Evolutionary conservation across 2,888 invertebrate species (phyloP), one percentile per base, ranked within the genome.

Genomic region (Ptychoptera albimana): DNA sequence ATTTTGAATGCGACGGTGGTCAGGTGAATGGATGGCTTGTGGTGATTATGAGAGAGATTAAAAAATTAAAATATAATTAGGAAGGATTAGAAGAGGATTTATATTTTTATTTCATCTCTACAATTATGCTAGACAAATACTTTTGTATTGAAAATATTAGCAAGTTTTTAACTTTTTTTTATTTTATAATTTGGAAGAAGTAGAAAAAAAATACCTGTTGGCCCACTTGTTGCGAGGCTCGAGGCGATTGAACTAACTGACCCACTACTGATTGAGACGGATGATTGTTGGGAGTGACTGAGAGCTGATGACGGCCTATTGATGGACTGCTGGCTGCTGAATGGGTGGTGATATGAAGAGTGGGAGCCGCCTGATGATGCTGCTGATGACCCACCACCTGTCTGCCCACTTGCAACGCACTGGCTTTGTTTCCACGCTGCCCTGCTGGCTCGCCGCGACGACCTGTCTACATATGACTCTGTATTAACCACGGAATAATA

Each of bases 401-500:
- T 65, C 63, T 66, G 66, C 59, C 80, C 79, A 68, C 79, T 79
- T 71, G 79, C 76, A 74, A 82, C 77, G 73, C 81, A 81, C 72
- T 81, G 81, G 71, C 80, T 80, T 75, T 82, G 81, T 75, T 79
- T 80, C 81, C 81, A 82, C 79, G 81, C 81, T 74, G 79, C 77
- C 75, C 81, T 78, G 72, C 77, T 79, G 77, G 79, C 66, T 79
- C 80, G 79, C 79, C 81, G 80, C 81, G 81, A 74, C 81, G 81
- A 81, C 81, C 81, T 82, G 81, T 82, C 81, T 82, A 81, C 79
- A 82, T 80, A 74, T 71, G 75, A 73, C 75, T 74, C 75, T 75
- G 76, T 75, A 74, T 76, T 76, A 76, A 65, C 63, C 64, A 63
- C 42, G 42, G 42, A 42, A 42, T 42, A 34, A 40, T 30, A 40